Conservation (phyloP, 1,140 invertebrate species). For the Heliconius congener region DNA sequence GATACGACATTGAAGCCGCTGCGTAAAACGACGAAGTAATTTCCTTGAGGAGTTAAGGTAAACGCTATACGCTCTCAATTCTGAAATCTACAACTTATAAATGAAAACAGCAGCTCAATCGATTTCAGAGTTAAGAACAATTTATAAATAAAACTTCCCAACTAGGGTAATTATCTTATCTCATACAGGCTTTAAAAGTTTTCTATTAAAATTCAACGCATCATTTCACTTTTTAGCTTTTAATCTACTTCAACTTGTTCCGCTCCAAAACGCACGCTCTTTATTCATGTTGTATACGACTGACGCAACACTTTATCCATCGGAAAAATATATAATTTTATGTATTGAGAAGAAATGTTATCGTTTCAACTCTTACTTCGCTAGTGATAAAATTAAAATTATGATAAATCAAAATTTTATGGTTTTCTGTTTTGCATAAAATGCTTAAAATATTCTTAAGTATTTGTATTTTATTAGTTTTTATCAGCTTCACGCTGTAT, state of each 20-base stretch:
- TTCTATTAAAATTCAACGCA: conserved; percentile 22
- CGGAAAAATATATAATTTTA: background rate
- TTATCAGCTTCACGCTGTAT: too few relatives aligned
- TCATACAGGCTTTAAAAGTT: background rate
- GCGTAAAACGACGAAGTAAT: too few relatives aligned
- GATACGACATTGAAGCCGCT: too few relatives aligned
- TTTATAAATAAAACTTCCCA: background rate
- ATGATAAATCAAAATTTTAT: background rate
- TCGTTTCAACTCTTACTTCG: background rate
- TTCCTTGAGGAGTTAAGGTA: too few relatives aligned
- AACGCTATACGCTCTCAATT: too few relatives aligned
- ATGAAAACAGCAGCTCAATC: too few relatives aligned
- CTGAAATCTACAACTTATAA: too few relatives aligned
- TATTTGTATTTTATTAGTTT: background rate
- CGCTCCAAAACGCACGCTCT: conserved; percentile 59
- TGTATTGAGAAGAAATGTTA: conserved; percentile 7
- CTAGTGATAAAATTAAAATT: background rate
- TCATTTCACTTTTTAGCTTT: conserved; percentile 50
- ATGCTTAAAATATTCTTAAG: background rate
- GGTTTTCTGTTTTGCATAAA: background rate
- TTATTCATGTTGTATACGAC: conserved; percentile 49
- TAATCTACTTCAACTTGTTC: conserved; percentile 63
- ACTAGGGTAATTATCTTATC: background rate
- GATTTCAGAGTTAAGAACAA: too few relatives aligned
- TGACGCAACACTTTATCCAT: conserved; percentile 39